Evolutionary conservation across 2,797 vertebrate species (phyloP).

Genomic region (Buphagus erythrorhynchus): DNA sequence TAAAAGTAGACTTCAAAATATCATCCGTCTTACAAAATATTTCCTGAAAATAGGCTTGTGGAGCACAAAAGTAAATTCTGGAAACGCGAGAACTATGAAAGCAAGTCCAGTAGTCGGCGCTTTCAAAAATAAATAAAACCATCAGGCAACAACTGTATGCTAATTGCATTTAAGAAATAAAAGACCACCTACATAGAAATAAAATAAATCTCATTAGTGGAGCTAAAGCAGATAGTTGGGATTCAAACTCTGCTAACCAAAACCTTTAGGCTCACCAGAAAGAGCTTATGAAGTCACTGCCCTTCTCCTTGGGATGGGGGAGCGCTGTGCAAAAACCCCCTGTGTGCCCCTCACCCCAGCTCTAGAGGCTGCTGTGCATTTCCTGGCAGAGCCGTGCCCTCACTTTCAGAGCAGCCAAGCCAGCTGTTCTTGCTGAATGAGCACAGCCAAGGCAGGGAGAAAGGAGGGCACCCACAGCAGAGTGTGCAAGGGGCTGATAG

Average conservation of each 20-base stretch:
- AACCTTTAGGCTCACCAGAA: not conserved
- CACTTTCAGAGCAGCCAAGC: fast-evolving
- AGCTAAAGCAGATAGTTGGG: not conserved
- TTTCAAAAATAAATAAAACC: constrained; percentile 65
- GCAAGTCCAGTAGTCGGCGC: constrained; percentile 42
- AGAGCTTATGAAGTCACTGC: not conserved
- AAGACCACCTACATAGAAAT: constrained; percentile 33
- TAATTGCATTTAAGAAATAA: constrained; percentile 60
- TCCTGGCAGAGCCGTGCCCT: not conserved
- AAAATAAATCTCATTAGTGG: constrained; percentile 33
- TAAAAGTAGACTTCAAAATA: constrained; percentile 51
- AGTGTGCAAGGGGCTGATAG: not conserved
- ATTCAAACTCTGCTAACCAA: not conserved
- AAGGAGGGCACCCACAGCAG: not conserved
- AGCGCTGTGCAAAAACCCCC: not conserved
- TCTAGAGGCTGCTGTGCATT: fast-evolving
- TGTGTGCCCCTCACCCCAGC: fast-evolving
- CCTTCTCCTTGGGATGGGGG: not conserved
- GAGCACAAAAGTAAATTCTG: constrained; percentile 49
- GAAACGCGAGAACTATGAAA: constrained; percentile 57
- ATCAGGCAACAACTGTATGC: constrained; percentile 51
- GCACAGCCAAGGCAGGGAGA: not conserved
- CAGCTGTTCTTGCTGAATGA: not conserved
- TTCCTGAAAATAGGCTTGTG: constrained; percentile 56
- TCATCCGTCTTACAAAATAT: constrained; percentile 55